Percentiles rank a stretch among this genome's conserved stretches.
Evolutionary conservation across 2,797 vertebrate genomes (phyloP).

Genomic region (Pampus argenteus): DNA sequence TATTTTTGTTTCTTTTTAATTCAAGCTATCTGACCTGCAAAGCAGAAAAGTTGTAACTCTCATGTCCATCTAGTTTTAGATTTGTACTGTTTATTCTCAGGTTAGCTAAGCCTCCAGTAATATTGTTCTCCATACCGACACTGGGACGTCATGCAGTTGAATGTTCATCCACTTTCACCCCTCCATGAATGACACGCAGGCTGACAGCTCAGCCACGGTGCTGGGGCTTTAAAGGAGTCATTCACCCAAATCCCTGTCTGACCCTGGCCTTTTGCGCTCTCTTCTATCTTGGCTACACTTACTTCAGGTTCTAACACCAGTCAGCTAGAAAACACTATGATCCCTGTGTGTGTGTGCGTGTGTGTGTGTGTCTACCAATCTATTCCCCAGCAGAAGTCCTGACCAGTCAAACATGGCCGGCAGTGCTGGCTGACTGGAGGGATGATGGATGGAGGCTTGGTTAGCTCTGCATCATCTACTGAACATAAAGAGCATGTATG

Average conservation of each 20-base stretch:
- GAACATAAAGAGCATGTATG: constrained; percentile 51
- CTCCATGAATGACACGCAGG: constrained; percentile 17
- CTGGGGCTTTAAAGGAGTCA: constrained; percentile 58
- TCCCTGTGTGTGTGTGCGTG: constrained; percentile 41
- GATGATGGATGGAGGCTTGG: constrained; percentile 78
- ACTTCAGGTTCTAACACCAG: constrained; percentile 70
- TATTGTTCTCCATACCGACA: too few relatives aligned
- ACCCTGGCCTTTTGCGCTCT: constrained; percentile 51
- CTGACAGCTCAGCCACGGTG: constrained; percentile 47
- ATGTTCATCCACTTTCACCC: neutral
- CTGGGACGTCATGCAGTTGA: too few relatives aligned
- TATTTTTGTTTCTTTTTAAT: neutral
- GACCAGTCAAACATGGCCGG: constrained; percentile 73
- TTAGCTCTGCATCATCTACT: constrained; percentile 66
- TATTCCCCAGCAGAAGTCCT: constrained; percentile 62
- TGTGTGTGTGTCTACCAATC: constrained; percentile 62
- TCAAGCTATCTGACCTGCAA: neutral
- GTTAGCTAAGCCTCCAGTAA: too few relatives aligned
- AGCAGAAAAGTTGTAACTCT: neutral
- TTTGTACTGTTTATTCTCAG: too few relatives aligned
- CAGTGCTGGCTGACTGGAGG: constrained; percentile 74
- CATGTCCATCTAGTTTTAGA: neutral
- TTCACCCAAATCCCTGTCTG: constrained; percentile 70
- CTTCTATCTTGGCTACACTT: constrained; percentile 41
- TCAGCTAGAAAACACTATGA: constrained; percentile 74